Base-by-base conservation (phyloP, 2,797 vertebrate species). In the Thamnophis elegans region DNA sequence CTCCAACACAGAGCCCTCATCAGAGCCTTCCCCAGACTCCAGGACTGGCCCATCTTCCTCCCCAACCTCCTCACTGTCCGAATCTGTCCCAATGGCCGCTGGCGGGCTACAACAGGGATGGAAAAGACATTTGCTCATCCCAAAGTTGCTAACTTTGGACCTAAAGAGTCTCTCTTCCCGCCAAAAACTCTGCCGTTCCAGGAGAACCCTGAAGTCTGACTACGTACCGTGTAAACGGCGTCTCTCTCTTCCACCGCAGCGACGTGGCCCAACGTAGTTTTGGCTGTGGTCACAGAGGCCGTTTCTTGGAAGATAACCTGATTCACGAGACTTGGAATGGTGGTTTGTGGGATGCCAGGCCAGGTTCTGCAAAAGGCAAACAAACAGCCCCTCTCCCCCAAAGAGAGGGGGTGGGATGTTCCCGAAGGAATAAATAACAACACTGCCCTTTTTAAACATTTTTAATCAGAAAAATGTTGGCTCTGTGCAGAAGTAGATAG, bases 211-310 rank as follows among this genome's bases (percentile, higher is more conserved):
- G 0, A 8, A 14, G 2, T 5, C 28, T 13, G 14, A 2, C 3
- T 18, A 3, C 94, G 55, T 96, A 99, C 99, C 98, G 97, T 26
- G 91, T 98, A 98, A 26, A 96, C 96, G 10, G 96, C 92, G 12
- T 99, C 98, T 96, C 98, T 97, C 87, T 98, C 96, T 85, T 98
- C 96, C 18, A 98, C 86, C 0, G 97, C 95, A 4, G 97, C 97
- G 90, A 97, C 1, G 16, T 99, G 98, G 92, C 96, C 97, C 94
- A 96, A 82, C 4, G 98, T 98, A 20, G 97, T 98, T 94, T 98
- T 98, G 85, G 94, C 90, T 36, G 98, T 98, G 60, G 96, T 98
- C 89, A 98, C 90, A 0, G 98, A 95, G 0, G 97, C 92, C 0
- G 98, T 98, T 93, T 95, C 96, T 93, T 2, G 91, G 91, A 93